Conservation (phyloP, 2,113 vertebrate genomes). For the Microcebus murinus region DNA sequence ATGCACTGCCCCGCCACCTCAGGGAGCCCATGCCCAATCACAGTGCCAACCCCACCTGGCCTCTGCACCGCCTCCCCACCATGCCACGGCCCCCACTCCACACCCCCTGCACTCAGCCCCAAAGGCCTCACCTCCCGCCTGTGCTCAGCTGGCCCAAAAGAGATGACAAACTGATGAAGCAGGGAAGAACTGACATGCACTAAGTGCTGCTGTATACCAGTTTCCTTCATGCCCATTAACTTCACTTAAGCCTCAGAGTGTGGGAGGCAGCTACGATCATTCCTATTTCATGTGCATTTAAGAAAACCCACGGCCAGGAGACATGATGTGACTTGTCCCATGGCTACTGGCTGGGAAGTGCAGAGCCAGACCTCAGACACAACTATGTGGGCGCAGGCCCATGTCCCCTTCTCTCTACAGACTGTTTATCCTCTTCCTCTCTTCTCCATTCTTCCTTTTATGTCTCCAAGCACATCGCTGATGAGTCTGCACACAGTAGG, state of each 20-base stretch:
- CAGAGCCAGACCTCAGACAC: not conserved
- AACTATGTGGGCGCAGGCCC: too few species aligned
- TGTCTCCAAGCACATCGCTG: not conserved
- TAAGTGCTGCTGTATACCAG: not conserved
- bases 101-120: rapidly evolving
- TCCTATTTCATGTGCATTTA: not conserved
- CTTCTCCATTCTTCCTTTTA: not conserved
- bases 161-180: not conserved
- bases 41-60: rapidly evolving
- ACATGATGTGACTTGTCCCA: not conserved
- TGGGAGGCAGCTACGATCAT: not conserved
- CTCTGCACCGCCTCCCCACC: not conserved
- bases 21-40: not conserved
- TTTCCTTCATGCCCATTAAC: not conserved
- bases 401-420: rapidly evolving
- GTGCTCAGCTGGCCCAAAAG: not conserved
- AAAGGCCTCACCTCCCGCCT: not conserved
- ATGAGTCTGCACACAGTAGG: not conserved
- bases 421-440: not conserved
- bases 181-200: not conserved
- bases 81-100: not conserved
- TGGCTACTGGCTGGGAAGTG: not conserved
- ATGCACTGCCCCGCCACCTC: not conserved
- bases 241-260: not conserved
- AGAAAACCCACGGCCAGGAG: not conserved